phyloP scores from a whole-genome alignment of 2,797 vertebrate genomes.

The Coendou prehensilis region DNA sequence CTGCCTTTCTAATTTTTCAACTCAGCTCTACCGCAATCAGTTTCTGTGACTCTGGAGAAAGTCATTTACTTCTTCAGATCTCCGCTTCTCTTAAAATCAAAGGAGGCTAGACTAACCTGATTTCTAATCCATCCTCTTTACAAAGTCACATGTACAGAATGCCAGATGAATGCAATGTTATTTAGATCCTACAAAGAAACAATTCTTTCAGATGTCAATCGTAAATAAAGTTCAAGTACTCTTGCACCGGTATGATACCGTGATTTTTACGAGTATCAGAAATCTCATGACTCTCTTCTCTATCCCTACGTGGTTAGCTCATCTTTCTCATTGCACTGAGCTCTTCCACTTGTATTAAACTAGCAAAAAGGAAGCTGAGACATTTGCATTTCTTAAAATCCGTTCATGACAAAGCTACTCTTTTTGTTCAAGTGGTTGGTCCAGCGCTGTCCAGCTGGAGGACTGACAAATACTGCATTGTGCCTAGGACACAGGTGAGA shows the following conservation, averaged over 20 bases:
- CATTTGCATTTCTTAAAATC: not conserved
- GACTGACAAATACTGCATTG: not conserved
- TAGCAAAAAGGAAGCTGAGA: not conserved
- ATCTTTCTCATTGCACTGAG: not conserved
- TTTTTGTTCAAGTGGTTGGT: not conserved
- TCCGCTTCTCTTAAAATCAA: conserved; percentile 49
- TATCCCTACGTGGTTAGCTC: not conserved
- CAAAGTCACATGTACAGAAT: not conserved
- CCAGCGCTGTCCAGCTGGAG: not conserved
- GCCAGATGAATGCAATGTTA: not conserved
- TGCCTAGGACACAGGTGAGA: not conserved
- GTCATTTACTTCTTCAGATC: not conserved
- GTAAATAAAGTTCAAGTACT: not conserved
- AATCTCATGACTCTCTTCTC: not conserved
- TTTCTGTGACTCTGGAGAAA: not conserved
- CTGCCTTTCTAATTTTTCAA: not conserved
- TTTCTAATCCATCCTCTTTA: not conserved
- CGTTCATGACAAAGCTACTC: not conserved
- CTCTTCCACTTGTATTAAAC: not conserved
- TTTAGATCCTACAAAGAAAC: not conserved
- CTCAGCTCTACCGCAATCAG: not conserved
- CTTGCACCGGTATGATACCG: not conserved
- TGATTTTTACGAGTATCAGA: not conserved
- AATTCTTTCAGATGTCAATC: not conserved
- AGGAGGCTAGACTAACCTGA: not conserved